Evolutionary conservation across 1,140 invertebrate species (phyloP).

Genomic region (Diabrotica undecimpunctata): DNA sequence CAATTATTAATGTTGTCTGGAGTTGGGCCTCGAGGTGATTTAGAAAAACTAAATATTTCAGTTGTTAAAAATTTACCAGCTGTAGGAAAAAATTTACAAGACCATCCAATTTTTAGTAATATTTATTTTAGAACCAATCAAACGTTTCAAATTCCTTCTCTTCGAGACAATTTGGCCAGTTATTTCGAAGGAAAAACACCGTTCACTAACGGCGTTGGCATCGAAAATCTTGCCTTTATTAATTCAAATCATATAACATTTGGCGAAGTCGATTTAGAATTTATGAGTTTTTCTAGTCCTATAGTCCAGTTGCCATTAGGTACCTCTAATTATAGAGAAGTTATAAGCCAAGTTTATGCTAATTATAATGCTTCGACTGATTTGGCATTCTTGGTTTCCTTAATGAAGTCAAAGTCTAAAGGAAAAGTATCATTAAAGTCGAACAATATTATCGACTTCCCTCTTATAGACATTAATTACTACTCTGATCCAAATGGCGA

Average conservation of each 20-base stretch:
- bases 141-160: neutral
- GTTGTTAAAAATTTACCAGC: conserved; percentile 62
- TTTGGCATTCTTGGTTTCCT: conserved; percentile 56
- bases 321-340: conserved; percentile 7
- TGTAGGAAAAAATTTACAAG: conserved; percentile 71
- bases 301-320: conserved; percentile 6
- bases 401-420: conserved; percentile 69
- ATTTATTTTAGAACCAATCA: conserved; percentile 42
- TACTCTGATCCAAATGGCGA: conserved; percentile 55
- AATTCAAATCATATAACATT: neutral
- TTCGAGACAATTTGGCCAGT: conserved; percentile 12
- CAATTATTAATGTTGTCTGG: conserved; percentile 84
- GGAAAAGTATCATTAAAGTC: conserved; percentile 65
- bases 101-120: conserved; percentile 64
- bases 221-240: conserved; percentile 6
- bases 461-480: conserved; percentile 75
- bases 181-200: conserved; percentile 18
- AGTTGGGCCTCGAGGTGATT: conserved; percentile 69
- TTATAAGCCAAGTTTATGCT: neutral
- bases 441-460: conserved; percentile 44
- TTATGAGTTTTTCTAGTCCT: no score
- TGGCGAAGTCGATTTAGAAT: conserved; percentile 6
- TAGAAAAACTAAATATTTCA: conserved; percentile 60
- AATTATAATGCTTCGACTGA: conserved; percentile 11
- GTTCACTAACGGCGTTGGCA: conserved; percentile 4